Percentiles rank a stretch among this genome's conserved stretches.
phyloP scores from a whole-genome alignment of 1,140 invertebrate genomes.

The Ridgeia piscesae region DNA sequence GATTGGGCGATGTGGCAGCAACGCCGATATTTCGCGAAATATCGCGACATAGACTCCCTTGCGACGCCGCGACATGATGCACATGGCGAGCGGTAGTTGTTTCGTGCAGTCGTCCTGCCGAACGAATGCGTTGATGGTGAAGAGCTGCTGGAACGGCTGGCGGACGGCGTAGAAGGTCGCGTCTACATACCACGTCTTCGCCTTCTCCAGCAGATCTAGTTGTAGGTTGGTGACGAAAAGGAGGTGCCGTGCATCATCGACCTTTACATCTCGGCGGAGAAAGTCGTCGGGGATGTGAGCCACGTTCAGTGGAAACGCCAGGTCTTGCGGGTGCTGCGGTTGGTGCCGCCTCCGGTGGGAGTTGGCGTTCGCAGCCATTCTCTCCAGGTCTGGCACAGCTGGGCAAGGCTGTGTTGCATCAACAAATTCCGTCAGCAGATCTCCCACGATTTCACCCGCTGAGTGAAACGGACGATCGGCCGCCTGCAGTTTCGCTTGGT shows the following conservation, averaged over 20 bases:
- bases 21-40: too few species aligned
- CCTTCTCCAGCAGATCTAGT: neutral
- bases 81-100: neutral
- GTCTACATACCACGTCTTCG: neutral
- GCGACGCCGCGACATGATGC: neutral
- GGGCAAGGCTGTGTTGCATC: too few species aligned
- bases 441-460: too few species aligned
- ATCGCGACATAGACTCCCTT: neutral
- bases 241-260: neutral
- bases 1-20: too few species aligned
- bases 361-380: neutral
- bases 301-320: neutral
- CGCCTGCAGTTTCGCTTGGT: neutral
- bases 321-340: neutral
- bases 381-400: too few species aligned
- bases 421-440: too few species aligned
- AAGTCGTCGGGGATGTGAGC: neutral
- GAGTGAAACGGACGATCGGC: too few species aligned
- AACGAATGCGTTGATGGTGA: neutral
- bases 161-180: neutral
- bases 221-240: neutral
- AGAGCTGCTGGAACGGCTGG: neutral
- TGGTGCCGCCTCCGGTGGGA: too few species aligned
- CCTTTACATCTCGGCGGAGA: neutral
- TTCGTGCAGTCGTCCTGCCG: neutral